A percentile compares a stretch with the other conserved stretches of the same genome.
These are phyloP conservation scores for Mohoua ochrocephala DNA, from an alignment of 2,113 vertebrate species.

Conservation along the genomic window DNA sequence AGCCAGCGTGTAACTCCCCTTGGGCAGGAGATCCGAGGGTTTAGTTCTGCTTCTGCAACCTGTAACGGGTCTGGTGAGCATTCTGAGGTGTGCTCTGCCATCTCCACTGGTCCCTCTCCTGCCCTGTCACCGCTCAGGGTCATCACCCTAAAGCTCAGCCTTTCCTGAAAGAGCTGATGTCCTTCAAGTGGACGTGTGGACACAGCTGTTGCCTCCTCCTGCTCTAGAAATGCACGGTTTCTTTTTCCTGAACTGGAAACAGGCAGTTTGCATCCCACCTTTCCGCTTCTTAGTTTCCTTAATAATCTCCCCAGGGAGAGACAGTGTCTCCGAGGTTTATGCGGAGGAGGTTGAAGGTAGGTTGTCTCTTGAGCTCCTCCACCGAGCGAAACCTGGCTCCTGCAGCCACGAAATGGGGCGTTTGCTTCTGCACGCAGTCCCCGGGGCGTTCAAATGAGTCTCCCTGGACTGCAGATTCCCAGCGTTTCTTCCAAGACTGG, in stretches of 20 bases:
- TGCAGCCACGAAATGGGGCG: not conserved
- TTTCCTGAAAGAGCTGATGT: not conserved
- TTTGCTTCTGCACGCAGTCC: not conserved
- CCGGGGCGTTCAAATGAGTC: not conserved
- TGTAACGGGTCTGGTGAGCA: accelerated
- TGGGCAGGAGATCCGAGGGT: not conserved
- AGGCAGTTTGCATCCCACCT: not conserved
- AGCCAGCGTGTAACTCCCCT: accelerated
- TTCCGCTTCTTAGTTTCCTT: not conserved
- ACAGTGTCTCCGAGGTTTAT: not conserved
- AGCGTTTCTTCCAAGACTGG: not conserved
- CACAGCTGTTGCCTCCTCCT: not conserved
- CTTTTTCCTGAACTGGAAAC: not conserved
- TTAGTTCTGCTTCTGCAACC: not conserved
- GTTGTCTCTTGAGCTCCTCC: not conserved
- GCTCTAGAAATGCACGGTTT: not conserved
- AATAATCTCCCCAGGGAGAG: not conserved
- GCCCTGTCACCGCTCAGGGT: not conserved
- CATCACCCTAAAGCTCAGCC: not conserved
- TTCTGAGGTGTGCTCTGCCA: not conserved
- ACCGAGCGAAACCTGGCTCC: not conserved
- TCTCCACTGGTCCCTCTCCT: not conserved
- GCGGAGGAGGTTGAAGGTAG: not conserved
- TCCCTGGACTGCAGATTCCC: not conserved
- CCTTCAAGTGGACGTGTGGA: not conserved